These are phyloP conservation scores for Florisuga fusca DNA, from an alignment of 2,797 vertebrate species.

Conservation along the genomic window DNA sequence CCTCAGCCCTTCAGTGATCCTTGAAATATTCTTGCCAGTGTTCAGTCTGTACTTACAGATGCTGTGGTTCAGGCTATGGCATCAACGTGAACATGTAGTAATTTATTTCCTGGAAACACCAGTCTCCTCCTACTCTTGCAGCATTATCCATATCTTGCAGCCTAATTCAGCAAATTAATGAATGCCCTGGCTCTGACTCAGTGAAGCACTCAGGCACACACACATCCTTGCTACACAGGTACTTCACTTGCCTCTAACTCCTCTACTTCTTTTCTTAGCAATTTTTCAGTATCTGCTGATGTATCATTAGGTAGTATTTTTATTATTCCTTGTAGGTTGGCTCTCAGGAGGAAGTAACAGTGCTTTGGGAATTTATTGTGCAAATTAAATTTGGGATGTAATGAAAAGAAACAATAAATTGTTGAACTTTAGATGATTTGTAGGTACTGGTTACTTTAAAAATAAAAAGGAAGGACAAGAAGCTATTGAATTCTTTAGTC, in stretches of 20 bases:
- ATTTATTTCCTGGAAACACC: not conserved
- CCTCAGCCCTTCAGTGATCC: not conserved
- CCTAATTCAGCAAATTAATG: not conserved
- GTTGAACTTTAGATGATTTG: not conserved
- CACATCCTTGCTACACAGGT: not conserved
- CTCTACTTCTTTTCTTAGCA: not conserved
- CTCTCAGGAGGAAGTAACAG: not conserved
- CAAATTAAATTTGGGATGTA: not conserved
- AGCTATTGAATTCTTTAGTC: not conserved
- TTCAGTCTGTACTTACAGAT: not conserved
- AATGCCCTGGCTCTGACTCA: constrained; percentile 13
- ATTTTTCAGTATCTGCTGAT: not conserved
- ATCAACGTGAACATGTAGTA: not conserved
- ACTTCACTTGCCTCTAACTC: not conserved
- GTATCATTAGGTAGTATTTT: not conserved
- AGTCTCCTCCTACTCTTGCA: not conserved
- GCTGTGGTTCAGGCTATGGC: not conserved
- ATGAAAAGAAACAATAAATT: not conserved
- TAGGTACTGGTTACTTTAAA: not conserved
- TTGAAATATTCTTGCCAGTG: not conserved
- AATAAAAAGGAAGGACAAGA: not conserved
- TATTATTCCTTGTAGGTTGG: not conserved
- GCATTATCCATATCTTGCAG: not conserved
- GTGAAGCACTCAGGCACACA: constrained; percentile 7
- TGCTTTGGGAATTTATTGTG: not conserved